These are phyloP conservation scores for Fregata magnificens DNA, from an alignment of 2,113 vertebrate genomes.

Conservation along the genomic window DNA sequence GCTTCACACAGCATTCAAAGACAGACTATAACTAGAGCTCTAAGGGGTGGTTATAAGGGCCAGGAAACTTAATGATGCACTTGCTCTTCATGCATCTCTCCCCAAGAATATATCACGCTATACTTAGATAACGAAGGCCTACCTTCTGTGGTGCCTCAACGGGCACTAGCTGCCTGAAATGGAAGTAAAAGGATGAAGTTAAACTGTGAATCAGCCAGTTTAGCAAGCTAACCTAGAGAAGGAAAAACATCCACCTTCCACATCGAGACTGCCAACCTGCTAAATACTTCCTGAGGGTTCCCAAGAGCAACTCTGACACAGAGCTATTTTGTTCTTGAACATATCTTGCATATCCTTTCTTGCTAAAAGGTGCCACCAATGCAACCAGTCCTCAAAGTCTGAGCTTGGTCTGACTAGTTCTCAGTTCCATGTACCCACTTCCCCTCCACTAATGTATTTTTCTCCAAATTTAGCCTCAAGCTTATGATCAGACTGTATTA, in stretches of 20 bases:
- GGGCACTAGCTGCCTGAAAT: conserved; percentile 55
- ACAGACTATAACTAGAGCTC: neutral
- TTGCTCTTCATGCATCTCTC: neutral
- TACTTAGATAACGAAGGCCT: conserved; percentile 23
- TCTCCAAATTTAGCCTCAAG: neutral
- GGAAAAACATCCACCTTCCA: neutral
- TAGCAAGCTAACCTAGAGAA: conserved; percentile 1
- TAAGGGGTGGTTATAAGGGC: neutral
- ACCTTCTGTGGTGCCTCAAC: conserved; percentile 29
- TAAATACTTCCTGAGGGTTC: neutral
- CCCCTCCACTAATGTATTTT: neutral
- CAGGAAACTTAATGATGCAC: conserved; percentile 25
- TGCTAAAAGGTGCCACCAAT: neutral
- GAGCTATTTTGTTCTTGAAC: neutral
- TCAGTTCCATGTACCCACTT: neutral
- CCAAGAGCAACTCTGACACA: neutral
- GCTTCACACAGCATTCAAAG: neutral
- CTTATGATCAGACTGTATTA: neutral
- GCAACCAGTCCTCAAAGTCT: neutral
- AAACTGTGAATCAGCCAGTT: neutral
- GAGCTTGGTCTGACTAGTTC: neutral
- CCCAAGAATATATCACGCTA: neutral
- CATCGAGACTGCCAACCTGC: neutral
- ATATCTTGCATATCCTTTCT: neutral
- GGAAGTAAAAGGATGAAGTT: conserved; percentile 48